Evolutionary conservation across 1,140 invertebrate species (phyloP).

Genomic region (Saxidomus purpurata): DNA sequence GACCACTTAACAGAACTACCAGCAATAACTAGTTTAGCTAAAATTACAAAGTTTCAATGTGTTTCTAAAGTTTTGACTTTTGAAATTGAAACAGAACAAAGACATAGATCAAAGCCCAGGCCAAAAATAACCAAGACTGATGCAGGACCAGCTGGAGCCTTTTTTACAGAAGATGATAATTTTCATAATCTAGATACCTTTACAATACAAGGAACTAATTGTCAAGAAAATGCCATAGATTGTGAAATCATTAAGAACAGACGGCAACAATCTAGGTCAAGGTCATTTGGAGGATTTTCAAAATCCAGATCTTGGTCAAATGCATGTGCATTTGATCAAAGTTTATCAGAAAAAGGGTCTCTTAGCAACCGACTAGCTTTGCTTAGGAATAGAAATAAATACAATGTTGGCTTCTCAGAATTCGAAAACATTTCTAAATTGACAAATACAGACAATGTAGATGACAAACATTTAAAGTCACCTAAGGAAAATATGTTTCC

Average conservation of each 20-base stretch:
- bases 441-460: not conserved
- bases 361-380: not conserved
- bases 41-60: slow-evolving; percentile 37
- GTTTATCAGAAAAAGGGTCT: not conserved
- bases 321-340: not conserved
- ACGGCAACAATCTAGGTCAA: not conserved
- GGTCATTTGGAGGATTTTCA: slow-evolving; percentile 21
- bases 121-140: not conserved
- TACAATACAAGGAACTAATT: slow-evolving; percentile 13
- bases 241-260: not conserved
- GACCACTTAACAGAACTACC: not conserved
- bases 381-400: slow-evolving; percentile 18
- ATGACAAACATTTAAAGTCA: not conserved
- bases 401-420: not conserved
- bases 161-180: not conserved
- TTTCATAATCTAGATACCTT: slow-evolving; percentile 43
- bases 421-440: not conserved
- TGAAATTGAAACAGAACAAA: slow-evolving; percentile 26
- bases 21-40: not conserved
- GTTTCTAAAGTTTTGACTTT: slow-evolving; percentile 39
- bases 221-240: not conserved
- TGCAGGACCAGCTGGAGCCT: not conserved
- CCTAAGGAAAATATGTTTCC: slow-evolving; percentile 9
- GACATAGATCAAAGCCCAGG: not conserved
- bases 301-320: slow-evolving; percentile 24